phyloP scores from a whole-genome alignment of 2,113 vertebrate genomes.

The Apaloderma vittatum region DNA sequence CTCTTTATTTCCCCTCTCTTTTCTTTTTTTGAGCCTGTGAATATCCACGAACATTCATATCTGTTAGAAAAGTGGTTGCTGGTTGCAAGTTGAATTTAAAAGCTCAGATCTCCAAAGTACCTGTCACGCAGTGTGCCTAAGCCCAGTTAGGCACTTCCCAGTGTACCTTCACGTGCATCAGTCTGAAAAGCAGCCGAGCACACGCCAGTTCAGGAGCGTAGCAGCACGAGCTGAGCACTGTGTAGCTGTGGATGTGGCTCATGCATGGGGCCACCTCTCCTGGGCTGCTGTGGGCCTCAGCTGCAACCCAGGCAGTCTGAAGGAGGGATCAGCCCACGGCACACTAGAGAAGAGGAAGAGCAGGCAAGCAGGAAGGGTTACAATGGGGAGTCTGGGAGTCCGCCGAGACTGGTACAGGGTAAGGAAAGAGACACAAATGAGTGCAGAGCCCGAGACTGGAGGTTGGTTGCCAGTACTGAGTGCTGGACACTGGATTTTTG shows the following conservation, averaged over 20 bases:
- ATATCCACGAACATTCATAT: neutral
- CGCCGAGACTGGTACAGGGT: neutral
- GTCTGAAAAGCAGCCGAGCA: neutral
- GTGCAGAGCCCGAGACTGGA: neutral
- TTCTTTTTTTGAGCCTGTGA: neutral
- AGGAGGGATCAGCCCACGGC: neutral
- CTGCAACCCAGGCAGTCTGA: neutral
- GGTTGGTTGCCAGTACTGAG: neutral
- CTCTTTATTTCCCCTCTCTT: neutral
- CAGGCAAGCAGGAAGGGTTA: neutral
- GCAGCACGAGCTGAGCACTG: fast-evolving
- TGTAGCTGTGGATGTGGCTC: neutral
- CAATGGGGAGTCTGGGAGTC: neutral
- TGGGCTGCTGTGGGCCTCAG: neutral
- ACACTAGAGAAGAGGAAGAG: neutral
- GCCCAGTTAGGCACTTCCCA: neutral
- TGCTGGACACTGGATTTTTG: neutral
- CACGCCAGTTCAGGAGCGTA: neutral
- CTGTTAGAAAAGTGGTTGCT: neutral
- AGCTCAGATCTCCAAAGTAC: neutral
- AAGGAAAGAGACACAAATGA: neutral
- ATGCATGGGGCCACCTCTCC: neutral
- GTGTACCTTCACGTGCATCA: fast-evolving
- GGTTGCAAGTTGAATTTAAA: neutral
- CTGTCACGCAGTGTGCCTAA: neutral